phyloP scores from a whole-genome alignment of 2,797 vertebrate genomes.

The Takifugu ocellatus region DNA sequence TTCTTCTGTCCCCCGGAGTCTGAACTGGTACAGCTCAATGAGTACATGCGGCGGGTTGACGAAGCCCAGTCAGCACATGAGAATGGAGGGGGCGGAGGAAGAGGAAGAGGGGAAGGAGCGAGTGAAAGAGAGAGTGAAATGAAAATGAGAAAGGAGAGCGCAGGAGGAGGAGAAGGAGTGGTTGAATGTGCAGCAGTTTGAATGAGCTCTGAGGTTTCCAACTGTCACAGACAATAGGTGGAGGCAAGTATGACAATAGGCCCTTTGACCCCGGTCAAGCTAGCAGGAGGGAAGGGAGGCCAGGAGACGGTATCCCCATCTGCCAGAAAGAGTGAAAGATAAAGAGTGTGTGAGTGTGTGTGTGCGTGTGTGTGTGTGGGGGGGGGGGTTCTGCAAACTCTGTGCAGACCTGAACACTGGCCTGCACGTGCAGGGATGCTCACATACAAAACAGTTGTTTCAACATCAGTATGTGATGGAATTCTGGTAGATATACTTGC shows the following conservation, averaged over 20 bases:
- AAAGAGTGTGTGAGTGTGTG: conserved; percentile 6
- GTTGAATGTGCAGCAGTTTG: conserved; percentile 65
- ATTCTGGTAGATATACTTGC: too few species aligned
- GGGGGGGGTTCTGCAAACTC: conserved; percentile 2
- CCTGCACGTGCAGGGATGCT: background rate
- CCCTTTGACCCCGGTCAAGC: conserved; percentile 69
- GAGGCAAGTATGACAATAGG: conserved; percentile 74
- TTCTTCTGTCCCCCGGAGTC: conserved; percentile 2
- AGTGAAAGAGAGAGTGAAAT: conserved; percentile 49
- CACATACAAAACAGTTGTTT: background rate
- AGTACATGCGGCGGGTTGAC: conserved; percentile 38
- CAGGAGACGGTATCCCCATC: conserved; percentile 65
- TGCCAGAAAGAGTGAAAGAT: conserved; percentile 47
- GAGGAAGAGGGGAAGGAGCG: background rate
- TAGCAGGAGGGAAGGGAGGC: conserved; percentile 18
- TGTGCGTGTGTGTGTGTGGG: background rate
- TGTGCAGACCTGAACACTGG: conserved; percentile 7
- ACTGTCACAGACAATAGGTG: conserved; percentile 69
- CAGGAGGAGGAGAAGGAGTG: conserved; percentile 40
- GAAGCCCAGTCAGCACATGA: conserved; percentile 45
- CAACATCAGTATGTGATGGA: too few species aligned
- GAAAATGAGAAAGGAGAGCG: conserved; percentile 47
- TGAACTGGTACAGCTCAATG: conserved; percentile 37
- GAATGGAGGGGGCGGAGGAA: conserved; percentile 2
- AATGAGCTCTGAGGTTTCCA: conserved; percentile 63